Evolutionary conservation across 2,797 vertebrate genomes (phyloP).

Genomic region (Tiaroga cobitis): DNA sequence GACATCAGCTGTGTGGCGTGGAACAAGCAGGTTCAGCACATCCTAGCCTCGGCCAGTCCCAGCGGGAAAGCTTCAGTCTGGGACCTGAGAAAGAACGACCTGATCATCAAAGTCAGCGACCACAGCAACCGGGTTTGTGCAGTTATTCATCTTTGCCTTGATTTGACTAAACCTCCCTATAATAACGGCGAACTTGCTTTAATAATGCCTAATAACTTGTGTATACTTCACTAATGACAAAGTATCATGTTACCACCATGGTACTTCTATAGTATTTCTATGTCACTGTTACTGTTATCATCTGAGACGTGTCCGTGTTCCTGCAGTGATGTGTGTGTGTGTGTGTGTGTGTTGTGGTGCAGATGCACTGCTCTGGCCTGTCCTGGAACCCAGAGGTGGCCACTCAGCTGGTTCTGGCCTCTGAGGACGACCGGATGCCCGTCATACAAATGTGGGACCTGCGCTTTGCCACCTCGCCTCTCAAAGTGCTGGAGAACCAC

Average conservation of each 20-base stretch:
- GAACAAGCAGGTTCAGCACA: constrained; percentile 98
- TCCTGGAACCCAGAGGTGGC: constrained; percentile 97
- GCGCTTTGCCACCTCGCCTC: constrained; percentile 94
- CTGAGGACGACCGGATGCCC: constrained; percentile 94
- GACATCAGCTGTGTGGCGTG: constrained; percentile 95
- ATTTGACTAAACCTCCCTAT: neutral
- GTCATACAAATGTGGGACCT: constrained; percentile 99
- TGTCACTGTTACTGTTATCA: neutral
- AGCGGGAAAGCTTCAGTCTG: constrained; percentile 92
- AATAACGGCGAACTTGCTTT: neutral
- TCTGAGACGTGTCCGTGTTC: neutral
- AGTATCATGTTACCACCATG: neutral
- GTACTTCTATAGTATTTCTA: neutral
- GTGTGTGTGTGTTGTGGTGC: constrained; percentile 10
- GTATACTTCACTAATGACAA: neutral
- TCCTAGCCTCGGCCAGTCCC: constrained; percentile 93
- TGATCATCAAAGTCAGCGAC: constrained; percentile 99
- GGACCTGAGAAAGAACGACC: constrained; percentile 97
- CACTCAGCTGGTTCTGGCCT: constrained; percentile 94
- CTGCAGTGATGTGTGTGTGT: neutral
- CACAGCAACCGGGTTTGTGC: constrained; percentile 92
- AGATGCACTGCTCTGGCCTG: constrained; percentile 98
- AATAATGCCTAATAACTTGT: neutral
- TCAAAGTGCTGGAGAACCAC: constrained; percentile 96
- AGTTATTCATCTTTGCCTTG: neutral